Percentiles rank a stretch among this genome's conserved stretches.
Evolutionary conservation across 2,113 vertebrate genomes (phyloP).

Genomic region (Copsychus sechellarum): DNA sequence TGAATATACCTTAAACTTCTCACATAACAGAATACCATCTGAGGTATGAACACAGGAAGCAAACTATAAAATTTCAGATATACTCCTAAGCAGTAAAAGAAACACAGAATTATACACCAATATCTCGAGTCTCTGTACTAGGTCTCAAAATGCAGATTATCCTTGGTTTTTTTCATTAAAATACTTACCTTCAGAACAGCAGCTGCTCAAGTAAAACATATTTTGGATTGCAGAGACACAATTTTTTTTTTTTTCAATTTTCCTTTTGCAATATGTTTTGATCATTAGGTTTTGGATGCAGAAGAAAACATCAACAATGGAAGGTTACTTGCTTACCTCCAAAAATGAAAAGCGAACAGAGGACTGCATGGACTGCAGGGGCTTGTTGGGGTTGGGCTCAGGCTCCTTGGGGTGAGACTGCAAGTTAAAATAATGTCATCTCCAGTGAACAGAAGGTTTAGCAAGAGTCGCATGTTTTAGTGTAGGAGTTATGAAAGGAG

Average conservation of each 20-base stretch:
- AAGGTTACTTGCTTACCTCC: slow-evolving; percentile 91
- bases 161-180: neutral
- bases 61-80: neutral
- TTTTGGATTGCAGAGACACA: neutral
- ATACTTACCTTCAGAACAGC: slow-evolving; percentile 1
- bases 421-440: slow-evolving; percentile 94
- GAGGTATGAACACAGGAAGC: neutral
- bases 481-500: neutral
- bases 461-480: slow-evolving; percentile 44
- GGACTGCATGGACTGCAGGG: slow-evolving; percentile 99
- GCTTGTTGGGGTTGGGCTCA: slow-evolving; percentile 99
- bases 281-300: neutral
- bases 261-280: neutral
- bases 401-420: slow-evolving; percentile 98
- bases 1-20: neutral
- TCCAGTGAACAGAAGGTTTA: slow-evolving; percentile 73
- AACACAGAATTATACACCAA: neutral
- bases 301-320: slow-evolving; percentile 51
- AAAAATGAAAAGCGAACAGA: slow-evolving; percentile 98
- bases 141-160: neutral
- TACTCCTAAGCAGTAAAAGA: neutral
- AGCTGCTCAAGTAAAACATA: neutral
- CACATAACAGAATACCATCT: neutral
- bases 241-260: neutral
- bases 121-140: neutral